phyloP scores from a whole-genome alignment of 2,113 vertebrate species.

The Calyptomena viridis region DNA sequence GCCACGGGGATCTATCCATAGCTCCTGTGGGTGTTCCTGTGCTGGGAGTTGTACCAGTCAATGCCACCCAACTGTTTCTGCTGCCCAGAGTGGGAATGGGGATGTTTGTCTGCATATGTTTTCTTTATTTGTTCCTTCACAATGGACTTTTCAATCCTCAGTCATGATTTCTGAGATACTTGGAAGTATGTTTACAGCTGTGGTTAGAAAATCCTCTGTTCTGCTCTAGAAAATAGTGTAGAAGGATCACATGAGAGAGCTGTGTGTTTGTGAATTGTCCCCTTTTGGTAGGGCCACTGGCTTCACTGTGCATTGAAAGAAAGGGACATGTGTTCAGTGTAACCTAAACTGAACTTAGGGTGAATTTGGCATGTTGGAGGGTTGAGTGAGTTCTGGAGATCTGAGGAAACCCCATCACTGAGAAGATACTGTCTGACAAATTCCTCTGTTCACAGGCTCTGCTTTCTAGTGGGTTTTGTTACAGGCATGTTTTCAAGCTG shows the following conservation, averaged over 20 bases:
- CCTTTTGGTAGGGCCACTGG: neutral
- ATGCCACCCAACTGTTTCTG: accelerated
- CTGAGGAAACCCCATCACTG: neutral
- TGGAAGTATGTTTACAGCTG: neutral
- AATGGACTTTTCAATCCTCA: neutral
- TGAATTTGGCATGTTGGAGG: neutral
- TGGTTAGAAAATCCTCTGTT: neutral
- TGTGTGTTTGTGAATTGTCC: neutral
- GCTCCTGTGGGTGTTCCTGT: neutral
- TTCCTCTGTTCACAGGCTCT: neutral
- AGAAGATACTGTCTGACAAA: neutral
- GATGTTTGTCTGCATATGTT: accelerated
- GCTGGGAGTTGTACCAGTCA: neutral
- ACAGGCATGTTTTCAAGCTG: accelerated
- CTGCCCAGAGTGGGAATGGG: too few relatives aligned
- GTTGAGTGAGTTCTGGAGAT: neutral
- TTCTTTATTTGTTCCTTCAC: neutral
- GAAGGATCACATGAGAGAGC: neutral
- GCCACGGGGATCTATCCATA: neutral
- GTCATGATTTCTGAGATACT: neutral
- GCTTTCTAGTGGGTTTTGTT: neutral
- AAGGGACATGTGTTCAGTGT: neutral
- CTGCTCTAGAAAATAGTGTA: neutral
- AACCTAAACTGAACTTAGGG: neutral
- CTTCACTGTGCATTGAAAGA: too few relatives aligned